Conservation (phyloP, 2,113 vertebrate species). For the Rattus norvegicus region GRCr8 NC_086021.1:37179001-37179500, state of each 20-base stretch:
- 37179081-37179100: too few species aligned
- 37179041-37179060: too few species aligned
- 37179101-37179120: neutral
- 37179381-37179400: neutral
- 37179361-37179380: neutral
- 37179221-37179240: too few species aligned
- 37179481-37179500: neutral
- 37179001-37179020: too few species aligned
- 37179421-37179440: neutral
- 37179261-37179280: too few species aligned
- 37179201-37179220: too few species aligned
- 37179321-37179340: neutral
- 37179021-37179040: too few species aligned
- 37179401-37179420: neutral
- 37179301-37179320: neutral
- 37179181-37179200: too few species aligned
- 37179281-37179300: too few species aligned
- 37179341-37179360: neutral
- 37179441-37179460: neutral
- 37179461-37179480: neutral
- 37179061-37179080: too few species aligned
- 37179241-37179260: too few species aligned
- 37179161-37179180: neutral
- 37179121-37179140: neutral
- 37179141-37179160: accelerated